Evolutionary conservation across 2,888 invertebrate species (phyloP).

Genomic region (Ophraella communa): DNA sequence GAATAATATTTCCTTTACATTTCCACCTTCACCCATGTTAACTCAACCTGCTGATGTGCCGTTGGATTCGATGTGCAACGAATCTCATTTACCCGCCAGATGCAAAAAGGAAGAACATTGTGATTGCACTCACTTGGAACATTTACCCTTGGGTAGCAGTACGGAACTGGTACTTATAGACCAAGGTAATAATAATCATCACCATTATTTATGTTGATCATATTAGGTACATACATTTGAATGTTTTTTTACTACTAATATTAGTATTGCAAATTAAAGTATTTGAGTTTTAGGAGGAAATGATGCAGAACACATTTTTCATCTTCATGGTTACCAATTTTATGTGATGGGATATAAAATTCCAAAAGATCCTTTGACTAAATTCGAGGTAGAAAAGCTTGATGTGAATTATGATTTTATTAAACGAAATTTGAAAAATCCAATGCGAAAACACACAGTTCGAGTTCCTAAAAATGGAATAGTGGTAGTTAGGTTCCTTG

Average conservation of each 20-base stretch:
- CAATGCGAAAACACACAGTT: slow-evolving; percentile 76
- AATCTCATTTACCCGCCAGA: slow-evolving; percentile 48
- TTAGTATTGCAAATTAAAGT: background rate
- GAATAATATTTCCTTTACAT: slow-evolving; percentile 77
- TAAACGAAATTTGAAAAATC: slow-evolving; percentile 65
- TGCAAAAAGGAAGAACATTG: slow-evolving; percentile 61
- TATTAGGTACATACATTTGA: background rate
- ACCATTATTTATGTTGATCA: background rate
- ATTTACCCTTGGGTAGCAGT: slow-evolving; percentile 70
- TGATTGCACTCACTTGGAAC: slow-evolving; percentile 77
- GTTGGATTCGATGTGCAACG: slow-evolving; percentile 63
- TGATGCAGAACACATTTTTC: slow-evolving; percentile 72
- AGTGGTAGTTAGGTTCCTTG: slow-evolving; percentile 74
- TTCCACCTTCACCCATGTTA: slow-evolving; percentile 78
- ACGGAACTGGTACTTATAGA: slow-evolving; percentile 79
- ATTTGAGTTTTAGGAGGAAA: slow-evolving; percentile 20
- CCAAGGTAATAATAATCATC: slow-evolving; percentile 65
- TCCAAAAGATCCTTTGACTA: slow-evolving; percentile 62
- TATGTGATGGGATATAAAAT: slow-evolving; percentile 68
- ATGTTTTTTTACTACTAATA: too few species aligned
- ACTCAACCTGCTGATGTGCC: slow-evolving; percentile 72
- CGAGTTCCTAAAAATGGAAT: slow-evolving; percentile 74
- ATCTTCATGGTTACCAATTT: slow-evolving; percentile 78
- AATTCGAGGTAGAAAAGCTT: slow-evolving; percentile 65
- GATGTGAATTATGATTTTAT: slow-evolving; percentile 64